Evolutionary conservation across 2,888 invertebrate species (phyloP).

Genomic region (Hemaris fuciformis): DNA sequence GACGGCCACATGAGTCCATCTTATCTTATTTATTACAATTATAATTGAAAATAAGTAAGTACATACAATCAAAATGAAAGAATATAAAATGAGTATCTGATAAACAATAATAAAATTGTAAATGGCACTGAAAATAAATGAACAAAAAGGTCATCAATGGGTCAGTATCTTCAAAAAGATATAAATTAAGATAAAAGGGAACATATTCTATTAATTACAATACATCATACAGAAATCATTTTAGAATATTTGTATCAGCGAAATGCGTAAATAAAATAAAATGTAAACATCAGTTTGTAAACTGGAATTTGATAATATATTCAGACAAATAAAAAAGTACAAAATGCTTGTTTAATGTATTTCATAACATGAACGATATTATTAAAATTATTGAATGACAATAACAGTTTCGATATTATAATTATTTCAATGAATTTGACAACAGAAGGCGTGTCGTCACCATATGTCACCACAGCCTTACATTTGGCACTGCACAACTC

Average conservation of each 20-base stretch:
- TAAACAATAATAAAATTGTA: conserved; percentile 25
- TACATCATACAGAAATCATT: neutral
- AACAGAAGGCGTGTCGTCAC: neutral
- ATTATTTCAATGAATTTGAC: neutral
- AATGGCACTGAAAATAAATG: conserved; percentile 31
- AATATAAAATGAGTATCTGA: conserved; percentile 31
- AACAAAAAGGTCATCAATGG: conserved; percentile 13
- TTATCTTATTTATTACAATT: conserved; percentile 13
- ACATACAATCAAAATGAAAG: conserved; percentile 22
- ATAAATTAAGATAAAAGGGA: neutral
- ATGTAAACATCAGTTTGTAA: neutral
- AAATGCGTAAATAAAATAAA: conserved; percentile 1
- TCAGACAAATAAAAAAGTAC: neutral
- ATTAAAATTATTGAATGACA: neutral
- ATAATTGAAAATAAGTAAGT: conserved; percentile 16
- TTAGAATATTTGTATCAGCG: neutral
- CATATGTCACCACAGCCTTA: neutral
- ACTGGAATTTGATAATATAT: neutral
- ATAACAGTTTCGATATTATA: neutral
- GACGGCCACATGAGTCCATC: conserved; percentile 12
- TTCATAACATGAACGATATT: neutral
- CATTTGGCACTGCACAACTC: neutral
- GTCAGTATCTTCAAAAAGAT: neutral
- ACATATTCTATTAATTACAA: neutral
- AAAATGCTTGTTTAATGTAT: neutral